These are phyloP conservation scores for Papilio glaucus DNA, from an alignment of 1,140 invertebrate species.

Conservation along the genomic window DNA sequence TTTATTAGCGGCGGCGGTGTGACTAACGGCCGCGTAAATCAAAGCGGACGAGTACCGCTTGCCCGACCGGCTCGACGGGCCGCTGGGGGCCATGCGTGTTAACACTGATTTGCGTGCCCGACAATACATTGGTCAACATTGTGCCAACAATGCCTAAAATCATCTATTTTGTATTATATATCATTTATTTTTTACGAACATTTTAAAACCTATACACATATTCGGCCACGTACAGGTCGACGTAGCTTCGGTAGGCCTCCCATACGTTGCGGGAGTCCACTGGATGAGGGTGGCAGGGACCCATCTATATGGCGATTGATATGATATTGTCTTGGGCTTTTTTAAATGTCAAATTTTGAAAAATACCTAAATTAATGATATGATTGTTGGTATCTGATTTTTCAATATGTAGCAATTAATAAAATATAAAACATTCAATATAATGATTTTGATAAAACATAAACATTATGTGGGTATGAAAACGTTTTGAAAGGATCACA, in stretches of 20 bases:
- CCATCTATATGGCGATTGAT: no score
- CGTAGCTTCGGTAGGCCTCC: no score
- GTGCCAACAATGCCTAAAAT: slow-evolving; percentile 8
- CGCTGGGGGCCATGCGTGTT: slow-evolving; percentile 3
- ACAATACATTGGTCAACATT: slow-evolving; percentile 6
- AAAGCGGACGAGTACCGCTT: slow-evolving; percentile 3
- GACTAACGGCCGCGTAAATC: slow-evolving; percentile 31
- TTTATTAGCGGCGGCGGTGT: slow-evolving; percentile 29
- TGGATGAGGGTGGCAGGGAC: no score
- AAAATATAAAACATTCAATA: background rate
- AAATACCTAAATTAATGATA: no score
- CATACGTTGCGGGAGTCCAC: no score
- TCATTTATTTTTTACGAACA: no score
- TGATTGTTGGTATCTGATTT: no score
- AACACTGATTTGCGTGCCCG: slow-evolving; percentile 17
- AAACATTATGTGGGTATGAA: background rate
- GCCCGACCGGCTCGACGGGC: background rate
- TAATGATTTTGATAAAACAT: background rate
- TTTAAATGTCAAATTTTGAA: no score
- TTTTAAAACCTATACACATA: no score
- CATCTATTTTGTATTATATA: no score
- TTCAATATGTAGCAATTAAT: background rate
- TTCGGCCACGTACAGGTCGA: no score
- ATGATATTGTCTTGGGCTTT: no score
- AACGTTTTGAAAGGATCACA: background rate